Evolutionary conservation across 1,140 invertebrate genomes (phyloP).

Genomic region (Saccostrea cuccullata): DNA sequence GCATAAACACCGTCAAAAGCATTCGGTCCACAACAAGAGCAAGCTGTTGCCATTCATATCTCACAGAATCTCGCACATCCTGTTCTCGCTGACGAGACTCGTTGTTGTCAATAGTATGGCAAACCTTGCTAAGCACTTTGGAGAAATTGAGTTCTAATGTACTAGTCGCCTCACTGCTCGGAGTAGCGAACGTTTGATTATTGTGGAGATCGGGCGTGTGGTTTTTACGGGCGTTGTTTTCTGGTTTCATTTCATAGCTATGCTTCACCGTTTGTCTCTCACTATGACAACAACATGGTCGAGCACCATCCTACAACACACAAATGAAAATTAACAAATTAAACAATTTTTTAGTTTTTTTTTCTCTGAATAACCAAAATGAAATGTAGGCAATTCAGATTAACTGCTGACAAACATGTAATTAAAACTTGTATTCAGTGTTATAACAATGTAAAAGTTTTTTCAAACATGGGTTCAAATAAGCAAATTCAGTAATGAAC

Average conservation of each 20-base stretch:
- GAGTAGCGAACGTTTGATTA: background rate
- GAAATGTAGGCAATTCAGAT: no score
- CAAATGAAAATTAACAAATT: background rate
- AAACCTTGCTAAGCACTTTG: slow-evolving; percentile 84
- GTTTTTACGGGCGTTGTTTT: slow-evolving; percentile 11
- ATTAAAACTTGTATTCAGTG: no score
- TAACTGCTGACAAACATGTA: no score
- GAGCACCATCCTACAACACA: background rate
- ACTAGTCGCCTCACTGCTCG: background rate
- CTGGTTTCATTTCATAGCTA: background rate
- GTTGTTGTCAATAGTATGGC: slow-evolving; percentile 86
- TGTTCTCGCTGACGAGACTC: slow-evolving; percentile 84
- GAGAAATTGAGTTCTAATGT: slow-evolving; percentile 77
- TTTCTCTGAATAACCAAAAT: no score
- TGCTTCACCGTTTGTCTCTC: slow-evolving; percentile 4
- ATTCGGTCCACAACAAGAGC: slow-evolving; percentile 85
- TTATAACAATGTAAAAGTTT: no score
- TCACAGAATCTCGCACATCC: slow-evolving; percentile 83
- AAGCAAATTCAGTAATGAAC: no score
- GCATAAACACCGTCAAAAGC: slow-evolving; percentile 84
- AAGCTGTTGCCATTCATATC: slow-evolving; percentile 89
- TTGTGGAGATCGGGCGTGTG: background rate
- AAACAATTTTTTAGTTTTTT: background rate
- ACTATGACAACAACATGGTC: background rate
- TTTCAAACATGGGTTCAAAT: no score